Evolutionary conservation across 2,797 vertebrate genomes (phyloP).

Genomic region (Morus bassanus): DNA sequence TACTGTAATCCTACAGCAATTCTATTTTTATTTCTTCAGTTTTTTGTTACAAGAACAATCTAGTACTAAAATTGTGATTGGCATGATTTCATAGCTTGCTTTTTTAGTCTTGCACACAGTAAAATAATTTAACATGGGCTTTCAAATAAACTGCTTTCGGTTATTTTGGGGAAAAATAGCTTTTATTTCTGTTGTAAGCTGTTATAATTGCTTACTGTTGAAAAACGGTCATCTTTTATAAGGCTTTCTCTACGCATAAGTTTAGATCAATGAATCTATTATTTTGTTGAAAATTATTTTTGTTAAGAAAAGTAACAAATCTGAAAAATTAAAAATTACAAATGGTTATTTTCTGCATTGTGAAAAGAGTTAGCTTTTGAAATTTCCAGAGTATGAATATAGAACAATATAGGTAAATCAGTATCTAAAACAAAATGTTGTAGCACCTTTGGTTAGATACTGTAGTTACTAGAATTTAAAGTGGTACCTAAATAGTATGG

Average conservation of each 20-base stretch:
- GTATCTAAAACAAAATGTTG: neutral
- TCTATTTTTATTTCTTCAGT: conserved; percentile 46
- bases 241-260: neutral
- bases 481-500: neutral
- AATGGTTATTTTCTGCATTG: neutral
- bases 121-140: neutral
- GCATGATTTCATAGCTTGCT: neutral
- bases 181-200: neutral
- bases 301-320: conserved; percentile 9
- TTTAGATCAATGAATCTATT: neutral
- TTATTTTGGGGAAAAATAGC: neutral
- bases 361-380: neutral
- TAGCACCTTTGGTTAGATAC: neutral
- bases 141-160: neutral
- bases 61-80: neutral
- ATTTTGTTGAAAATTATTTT: neutral
- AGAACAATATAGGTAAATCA: neutral
- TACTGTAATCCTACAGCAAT: neutral
- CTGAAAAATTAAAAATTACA: conserved; percentile 30
- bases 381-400: neutral
- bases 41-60: conserved; percentile 34
- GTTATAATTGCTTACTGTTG: neutral
- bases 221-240: neutral
- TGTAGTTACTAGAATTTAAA: neutral
- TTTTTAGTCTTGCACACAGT: neutral